Conservation (phyloP, 2,797 vertebrate genomes). For the Psittacula derbiana region DNA sequence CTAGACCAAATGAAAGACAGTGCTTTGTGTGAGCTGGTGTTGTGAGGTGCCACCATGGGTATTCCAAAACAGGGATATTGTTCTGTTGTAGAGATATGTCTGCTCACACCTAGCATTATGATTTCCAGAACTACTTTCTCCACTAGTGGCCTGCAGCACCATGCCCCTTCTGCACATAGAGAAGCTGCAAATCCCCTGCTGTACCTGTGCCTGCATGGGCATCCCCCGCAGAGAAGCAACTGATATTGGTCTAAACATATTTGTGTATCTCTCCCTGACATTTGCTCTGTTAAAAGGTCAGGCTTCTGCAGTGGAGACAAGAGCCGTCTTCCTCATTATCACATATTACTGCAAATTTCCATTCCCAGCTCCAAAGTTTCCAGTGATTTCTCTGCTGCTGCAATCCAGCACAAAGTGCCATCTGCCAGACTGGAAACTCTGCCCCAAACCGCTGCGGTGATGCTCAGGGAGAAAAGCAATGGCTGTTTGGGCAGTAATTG, state of each 20-base stretch:
- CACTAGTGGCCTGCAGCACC: neutral
- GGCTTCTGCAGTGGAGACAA: neutral
- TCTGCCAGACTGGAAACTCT: neutral
- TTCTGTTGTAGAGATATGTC: neutral
- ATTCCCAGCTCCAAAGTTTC: neutral
- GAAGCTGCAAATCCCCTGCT: neutral
- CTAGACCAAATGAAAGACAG: neutral
- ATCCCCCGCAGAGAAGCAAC: neutral
- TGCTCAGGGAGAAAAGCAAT: neutral
- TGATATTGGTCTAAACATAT: conserved; percentile 54
- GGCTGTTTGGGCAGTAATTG: neutral
- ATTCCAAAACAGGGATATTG: fast-evolving
- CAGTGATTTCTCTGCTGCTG: neutral
- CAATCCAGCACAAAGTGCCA: neutral
- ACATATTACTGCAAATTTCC: conserved; percentile 35
- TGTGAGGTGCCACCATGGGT: neutral
- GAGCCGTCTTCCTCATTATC: conserved; percentile 53
- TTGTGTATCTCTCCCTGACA: conserved; percentile 64
- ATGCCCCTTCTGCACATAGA: neutral
- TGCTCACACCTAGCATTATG: neutral
- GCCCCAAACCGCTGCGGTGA: fast-evolving
- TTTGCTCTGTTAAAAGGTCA: conserved; percentile 70
- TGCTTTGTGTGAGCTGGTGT: neutral
- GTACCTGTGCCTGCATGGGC: neutral
- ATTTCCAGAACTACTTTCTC: neutral